Evolutionary conservation across 1,140 invertebrate genomes (phyloP).

Genomic region (Ostrea denselamellosa): DNA sequence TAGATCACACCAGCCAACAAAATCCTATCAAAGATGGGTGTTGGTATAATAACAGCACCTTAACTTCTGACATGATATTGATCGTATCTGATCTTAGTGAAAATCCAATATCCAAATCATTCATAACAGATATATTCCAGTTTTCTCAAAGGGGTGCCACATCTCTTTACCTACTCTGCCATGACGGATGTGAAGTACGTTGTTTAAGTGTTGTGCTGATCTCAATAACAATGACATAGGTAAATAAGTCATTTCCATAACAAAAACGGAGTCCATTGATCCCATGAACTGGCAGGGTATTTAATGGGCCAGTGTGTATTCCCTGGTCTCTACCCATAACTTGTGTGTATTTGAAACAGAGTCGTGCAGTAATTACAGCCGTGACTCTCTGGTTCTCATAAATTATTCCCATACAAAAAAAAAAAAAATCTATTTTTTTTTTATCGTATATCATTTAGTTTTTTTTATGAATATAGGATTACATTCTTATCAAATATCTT

Average conservation of each 20-base stretch:
- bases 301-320: conserved; percentile 5
- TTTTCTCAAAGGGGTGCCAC: neutral
- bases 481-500: neutral
- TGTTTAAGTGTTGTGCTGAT: neutral
- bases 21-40: neutral
- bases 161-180: neutral
- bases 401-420: too few species aligned
- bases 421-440: too few species aligned
- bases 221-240: conserved; percentile 18
- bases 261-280: neutral
- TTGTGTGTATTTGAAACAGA: too few species aligned
- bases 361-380: too few species aligned
- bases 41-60: conserved; percentile 1
- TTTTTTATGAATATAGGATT: neutral
- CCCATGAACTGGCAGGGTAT: conserved; percentile 9
- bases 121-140: neutral
- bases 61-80: conserved; percentile 3
- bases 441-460: too few species aligned
- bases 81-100: neutral
- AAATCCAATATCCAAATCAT: neutral
- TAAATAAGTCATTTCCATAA: conserved; percentile 32
- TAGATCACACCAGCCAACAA: neutral
- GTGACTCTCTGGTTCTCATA: too few species aligned
- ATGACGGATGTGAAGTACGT: neutral
- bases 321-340: neutral